Conservation (phyloP, 2,888 invertebrate species). For the Acleris emargana region DNA sequence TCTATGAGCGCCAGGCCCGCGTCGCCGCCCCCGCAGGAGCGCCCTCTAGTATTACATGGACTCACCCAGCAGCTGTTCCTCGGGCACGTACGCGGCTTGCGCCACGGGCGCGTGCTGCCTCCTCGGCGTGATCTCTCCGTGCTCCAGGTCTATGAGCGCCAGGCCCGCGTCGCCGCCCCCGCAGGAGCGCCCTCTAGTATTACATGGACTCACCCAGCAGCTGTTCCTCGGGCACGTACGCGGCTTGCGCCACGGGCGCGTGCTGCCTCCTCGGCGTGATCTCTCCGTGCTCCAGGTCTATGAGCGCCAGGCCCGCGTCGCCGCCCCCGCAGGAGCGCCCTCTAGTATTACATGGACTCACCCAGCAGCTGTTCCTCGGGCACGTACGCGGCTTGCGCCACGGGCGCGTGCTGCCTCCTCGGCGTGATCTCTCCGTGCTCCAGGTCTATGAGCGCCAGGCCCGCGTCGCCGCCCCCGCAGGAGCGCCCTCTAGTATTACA, state of each 20-base stretch:
- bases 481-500: slow-evolving; percentile 85
- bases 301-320: slow-evolving; percentile 96
- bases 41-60: slow-evolving; percentile 67
- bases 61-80: slow-evolving; percentile 90
- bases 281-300: slow-evolving; percentile 96
- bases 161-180: slow-evolving; percentile 97
- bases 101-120: slow-evolving; percentile 82
- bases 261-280: slow-evolving; percentile 90
- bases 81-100: slow-evolving; percentile 86
- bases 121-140: slow-evolving; percentile 93
- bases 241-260: slow-evolving; percentile 62
- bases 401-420: slow-evolving; percentile 85
- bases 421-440: slow-evolving; percentile 94
- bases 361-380: slow-evolving; percentile 92
- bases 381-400: slow-evolving; percentile 84
- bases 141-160: slow-evolving; percentile 96
- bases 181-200: slow-evolving; percentile 85
- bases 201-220: slow-evolving; percentile 81
- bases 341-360: slow-evolving; percentile 41
- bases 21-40: slow-evolving; percentile 93
- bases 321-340: slow-evolving; percentile 92
- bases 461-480: slow-evolving; percentile 95
- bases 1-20: slow-evolving; percentile 97
- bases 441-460: slow-evolving; percentile 94
- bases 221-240: slow-evolving; percentile 93